Base-by-base conservation (phyloP, 2,797 vertebrate species). In the Yasuhikotakia modesta region DNA sequence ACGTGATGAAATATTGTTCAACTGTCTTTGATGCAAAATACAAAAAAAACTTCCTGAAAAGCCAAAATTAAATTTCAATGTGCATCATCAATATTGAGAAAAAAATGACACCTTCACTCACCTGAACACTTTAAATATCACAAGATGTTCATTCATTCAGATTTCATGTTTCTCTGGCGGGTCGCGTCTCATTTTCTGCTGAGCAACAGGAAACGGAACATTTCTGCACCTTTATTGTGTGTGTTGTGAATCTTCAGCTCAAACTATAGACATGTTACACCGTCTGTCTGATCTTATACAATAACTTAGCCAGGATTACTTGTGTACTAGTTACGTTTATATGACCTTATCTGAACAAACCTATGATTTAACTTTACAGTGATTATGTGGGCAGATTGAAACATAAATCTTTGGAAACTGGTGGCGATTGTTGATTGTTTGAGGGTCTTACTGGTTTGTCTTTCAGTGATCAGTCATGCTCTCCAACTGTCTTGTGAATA, bases 161-260 rank as follows among this genome's bases (percentile, higher is more conserved):
- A 58, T 19, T 88, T 86, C 58, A 75, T 70, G 80, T 87, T 86
- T 86, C 81, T 88, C 90, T 48, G 85, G 81, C 87, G 80, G 86
- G 84, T 89, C 70, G 85, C 88, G 76, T 86, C 88, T 89, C 85
- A 84, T 86, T 90, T 88, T 85, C 87, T 89, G 86, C 88, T 74
- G 78, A 80, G 86, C 91, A 86, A 88, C 71, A 79, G 60, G 63
- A 81, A 55, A 73, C 76, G 39, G n/a, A 50, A 70, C 79, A 86
- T 87, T 86, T 89, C 79, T 83, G 86, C 88, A 89, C 86, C 79
- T 86, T 90, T 85, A 48, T 76, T 80, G 87, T 89, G 30, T 66
- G 17, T 35, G 53, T 66, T 52, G 46, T 63, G 68, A 45, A 55
- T 19, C 24, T 87, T 89, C 89, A 73, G 80, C 87, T 86, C 82